A percentile compares a stretch with the other conserved stretches of the same genome.
These are phyloP conservation scores for Chloropsis cyanopogon DNA, from an alignment of 2,113 vertebrate species.

Conservation along the genomic window DNA sequence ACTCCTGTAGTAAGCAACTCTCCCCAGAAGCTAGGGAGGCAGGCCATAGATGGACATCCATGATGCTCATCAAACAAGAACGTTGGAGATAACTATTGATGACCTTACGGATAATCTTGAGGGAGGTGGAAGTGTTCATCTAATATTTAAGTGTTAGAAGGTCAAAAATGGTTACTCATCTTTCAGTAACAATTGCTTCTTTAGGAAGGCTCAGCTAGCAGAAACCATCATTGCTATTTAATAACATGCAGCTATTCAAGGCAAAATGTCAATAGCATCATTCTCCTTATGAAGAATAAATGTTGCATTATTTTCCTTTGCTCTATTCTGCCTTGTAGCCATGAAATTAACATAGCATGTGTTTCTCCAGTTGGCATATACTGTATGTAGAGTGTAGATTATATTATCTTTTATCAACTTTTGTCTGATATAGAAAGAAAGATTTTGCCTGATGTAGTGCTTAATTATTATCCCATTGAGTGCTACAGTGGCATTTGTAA, in stretches of 20 bases:
- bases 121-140: background rate
- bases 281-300: background rate
- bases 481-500: background rate
- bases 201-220: background rate
- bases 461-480: background rate
- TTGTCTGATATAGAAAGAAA: background rate
- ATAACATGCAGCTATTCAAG: background rate
- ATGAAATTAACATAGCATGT: background rate
- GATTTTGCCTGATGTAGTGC: background rate
- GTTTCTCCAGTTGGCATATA: background rate
- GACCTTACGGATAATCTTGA: background rate
- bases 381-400: background rate
- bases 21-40: background rate
- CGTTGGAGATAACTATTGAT: background rate
- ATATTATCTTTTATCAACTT: background rate
- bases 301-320: background rate
- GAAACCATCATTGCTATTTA: background rate
- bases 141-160: background rate
- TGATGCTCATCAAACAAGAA: background rate
- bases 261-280: background rate
- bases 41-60: background rate
- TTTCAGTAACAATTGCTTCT: background rate
- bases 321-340: background rate
- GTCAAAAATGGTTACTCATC: background rate
- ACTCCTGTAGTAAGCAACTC: accelerated